Conservation (phyloP, 2,113 vertebrate genomes). For the Dolichallabes microphthalmus region DNA sequence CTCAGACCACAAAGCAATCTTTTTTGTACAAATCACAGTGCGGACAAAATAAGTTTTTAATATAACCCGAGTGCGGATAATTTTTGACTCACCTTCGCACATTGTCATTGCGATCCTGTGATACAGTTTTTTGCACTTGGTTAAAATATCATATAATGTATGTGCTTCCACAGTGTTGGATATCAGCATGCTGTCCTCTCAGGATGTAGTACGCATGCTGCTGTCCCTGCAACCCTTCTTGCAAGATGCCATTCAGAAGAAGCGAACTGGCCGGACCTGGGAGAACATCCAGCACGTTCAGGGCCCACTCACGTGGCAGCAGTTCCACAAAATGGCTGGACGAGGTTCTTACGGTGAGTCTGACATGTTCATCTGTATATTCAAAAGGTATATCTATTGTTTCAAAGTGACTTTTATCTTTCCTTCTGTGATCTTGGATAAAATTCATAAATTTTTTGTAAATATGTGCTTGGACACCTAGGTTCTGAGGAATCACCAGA, state of each 20-base stretch:
- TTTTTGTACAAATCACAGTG: too few species aligned
- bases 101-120: background rate
- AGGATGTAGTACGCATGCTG: conserved; percentile 95
- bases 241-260: conserved; percentile 98
- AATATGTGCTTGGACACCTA: conserved; percentile 36
- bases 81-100: too few species aligned
- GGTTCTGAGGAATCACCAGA: conserved; percentile 97
- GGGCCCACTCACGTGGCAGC: conserved; percentile 97
- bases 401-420: background rate
- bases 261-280: conserved; percentile 93
- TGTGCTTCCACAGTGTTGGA: conserved; percentile 77
- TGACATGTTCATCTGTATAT: background rate
- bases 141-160: background rate
- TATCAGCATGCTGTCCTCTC: conserved; percentile 93
- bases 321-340: conserved; percentile 98
- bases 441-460: background rate
- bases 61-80: too few species aligned
- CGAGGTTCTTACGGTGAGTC: conserved; percentile 89
- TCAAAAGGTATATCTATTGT: background rate
- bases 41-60: too few species aligned
- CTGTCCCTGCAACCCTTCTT: conserved; percentile 94
- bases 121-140: background rate
- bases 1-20: too few species aligned
- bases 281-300: conserved; percentile 98
- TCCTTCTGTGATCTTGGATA: background rate